A percentile compares a stretch with the other conserved stretches of the same genome.
Evolutionary conservation across 1,140 invertebrate species (phyloP).

Genomic region (Drosophila lowei): DNA sequence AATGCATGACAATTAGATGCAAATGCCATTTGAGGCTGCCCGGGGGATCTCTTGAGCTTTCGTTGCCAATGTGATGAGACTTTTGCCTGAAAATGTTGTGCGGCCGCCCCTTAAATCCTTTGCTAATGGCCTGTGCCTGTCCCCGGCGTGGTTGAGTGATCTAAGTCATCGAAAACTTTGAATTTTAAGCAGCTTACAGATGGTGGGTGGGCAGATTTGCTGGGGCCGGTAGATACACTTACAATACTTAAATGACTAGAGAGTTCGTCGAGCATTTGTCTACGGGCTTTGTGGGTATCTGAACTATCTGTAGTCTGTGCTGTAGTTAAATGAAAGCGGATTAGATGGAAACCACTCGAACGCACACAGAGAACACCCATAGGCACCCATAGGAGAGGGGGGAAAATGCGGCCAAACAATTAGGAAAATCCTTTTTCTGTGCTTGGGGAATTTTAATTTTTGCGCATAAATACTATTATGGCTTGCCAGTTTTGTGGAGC

Average conservation of each 20-base stretch:
- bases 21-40: conserved; percentile 23
- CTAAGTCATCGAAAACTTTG: conserved; percentile 63
- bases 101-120: conserved; percentile 30
- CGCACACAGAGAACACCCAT: not conserved
- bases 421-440: conserved; percentile 33
- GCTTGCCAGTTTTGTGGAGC: conserved; percentile 29
- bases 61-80: conserved; percentile 11
- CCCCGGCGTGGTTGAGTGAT: conserved; percentile 46
- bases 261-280: not conserved
- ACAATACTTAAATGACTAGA: not conserved
- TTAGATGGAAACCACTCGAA: conserved; percentile 35
- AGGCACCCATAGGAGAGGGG: not conserved
- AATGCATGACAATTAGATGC: conserved; percentile 57
- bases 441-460: conserved; percentile 48
- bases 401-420: conserved; percentile 28
- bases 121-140: conserved; percentile 58
- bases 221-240: no score
- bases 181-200: conserved; percentile 71
- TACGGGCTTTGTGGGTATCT: conserved; percentile 1
- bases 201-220: not conserved
- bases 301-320: not conserved
- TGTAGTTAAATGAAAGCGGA: conserved; percentile 57
- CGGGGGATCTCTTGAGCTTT: not conserved
- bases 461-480: conserved; percentile 45
- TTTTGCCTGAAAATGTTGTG: conserved; percentile 13